phyloP scores from a whole-genome alignment of 2,113 vertebrate species.

The Mungos mungo region DNA sequence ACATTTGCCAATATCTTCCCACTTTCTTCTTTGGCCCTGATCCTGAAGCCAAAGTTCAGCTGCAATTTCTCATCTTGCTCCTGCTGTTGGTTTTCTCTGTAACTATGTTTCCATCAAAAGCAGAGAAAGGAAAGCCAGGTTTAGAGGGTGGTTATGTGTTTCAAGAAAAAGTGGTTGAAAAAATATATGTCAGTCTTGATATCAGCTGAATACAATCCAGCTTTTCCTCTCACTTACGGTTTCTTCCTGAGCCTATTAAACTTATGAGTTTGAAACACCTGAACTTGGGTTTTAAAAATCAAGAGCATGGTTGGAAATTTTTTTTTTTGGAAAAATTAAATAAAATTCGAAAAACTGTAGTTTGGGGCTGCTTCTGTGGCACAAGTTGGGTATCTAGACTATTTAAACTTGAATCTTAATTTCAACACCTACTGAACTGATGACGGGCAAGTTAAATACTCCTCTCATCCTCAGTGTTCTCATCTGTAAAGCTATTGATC shows the following conservation, averaged over 20 bases:
- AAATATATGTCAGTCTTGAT: neutral
- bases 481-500: neutral
- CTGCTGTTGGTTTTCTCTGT: neutral
- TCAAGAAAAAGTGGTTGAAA: neutral
- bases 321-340: neutral
- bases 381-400: neutral
- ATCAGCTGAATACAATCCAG: neutral
- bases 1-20: neutral
- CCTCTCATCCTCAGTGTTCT: neutral
- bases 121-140: neutral
- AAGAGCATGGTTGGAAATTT: neutral
- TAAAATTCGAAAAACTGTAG: neutral
- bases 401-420: neutral
- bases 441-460: neutral
- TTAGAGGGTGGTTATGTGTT: neutral
- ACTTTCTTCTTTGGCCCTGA: neutral
- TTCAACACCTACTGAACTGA: neutral
- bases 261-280: neutral
- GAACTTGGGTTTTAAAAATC: neutral
- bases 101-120: neutral
- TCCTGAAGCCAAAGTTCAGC: neutral
- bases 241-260: neutral
- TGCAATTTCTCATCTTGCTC: neutral
- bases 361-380: neutral
- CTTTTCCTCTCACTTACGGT: neutral